These are phyloP conservation scores for Cephus nigrinus DNA, from an alignment of 2,888 invertebrate genomes.

Conservation along the genomic window DNA sequence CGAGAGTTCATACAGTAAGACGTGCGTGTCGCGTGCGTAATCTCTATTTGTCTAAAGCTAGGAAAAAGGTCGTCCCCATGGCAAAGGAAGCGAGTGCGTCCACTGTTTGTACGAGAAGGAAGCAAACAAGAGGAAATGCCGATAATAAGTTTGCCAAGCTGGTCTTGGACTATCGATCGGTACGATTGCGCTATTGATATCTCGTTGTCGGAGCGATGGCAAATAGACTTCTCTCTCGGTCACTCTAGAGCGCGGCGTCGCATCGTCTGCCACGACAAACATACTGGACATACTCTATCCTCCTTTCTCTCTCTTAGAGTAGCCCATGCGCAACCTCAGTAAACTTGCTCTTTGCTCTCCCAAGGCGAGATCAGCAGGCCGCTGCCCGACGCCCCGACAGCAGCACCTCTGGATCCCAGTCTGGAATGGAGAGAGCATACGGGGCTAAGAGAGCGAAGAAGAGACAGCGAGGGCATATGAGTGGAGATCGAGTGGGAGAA, in stretches of 20 bases:
- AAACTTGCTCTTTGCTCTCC: not conserved
- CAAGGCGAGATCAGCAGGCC: not conserved
- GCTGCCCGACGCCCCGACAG: not conserved
- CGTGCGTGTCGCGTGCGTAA: conserved; percentile 4
- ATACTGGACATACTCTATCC: not conserved
- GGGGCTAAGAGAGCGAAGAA: not conserved
- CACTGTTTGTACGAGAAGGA: not conserved
- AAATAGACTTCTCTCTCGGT: not conserved
- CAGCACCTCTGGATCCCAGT: not conserved
- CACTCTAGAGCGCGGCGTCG: not conserved
- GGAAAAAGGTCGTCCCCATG: not conserved
- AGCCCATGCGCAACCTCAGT: not conserved
- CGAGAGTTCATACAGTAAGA: conserved; percentile 5
- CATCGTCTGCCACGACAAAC: not conserved
- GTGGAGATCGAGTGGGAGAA: not conserved
- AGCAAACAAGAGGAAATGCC: not conserved
- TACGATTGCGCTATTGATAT: not conserved
- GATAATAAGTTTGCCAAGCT: not conserved
- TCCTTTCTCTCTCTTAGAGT: not conserved
- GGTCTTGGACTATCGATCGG: not conserved
- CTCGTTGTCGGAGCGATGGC: not conserved
- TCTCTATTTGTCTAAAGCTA: not conserved
- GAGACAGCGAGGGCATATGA: not conserved
- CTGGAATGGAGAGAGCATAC: not conserved
- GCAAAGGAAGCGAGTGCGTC: not conserved